phyloP scores from a whole-genome alignment of 2,797 vertebrate genomes.

The Coluber constrictor region DNA sequence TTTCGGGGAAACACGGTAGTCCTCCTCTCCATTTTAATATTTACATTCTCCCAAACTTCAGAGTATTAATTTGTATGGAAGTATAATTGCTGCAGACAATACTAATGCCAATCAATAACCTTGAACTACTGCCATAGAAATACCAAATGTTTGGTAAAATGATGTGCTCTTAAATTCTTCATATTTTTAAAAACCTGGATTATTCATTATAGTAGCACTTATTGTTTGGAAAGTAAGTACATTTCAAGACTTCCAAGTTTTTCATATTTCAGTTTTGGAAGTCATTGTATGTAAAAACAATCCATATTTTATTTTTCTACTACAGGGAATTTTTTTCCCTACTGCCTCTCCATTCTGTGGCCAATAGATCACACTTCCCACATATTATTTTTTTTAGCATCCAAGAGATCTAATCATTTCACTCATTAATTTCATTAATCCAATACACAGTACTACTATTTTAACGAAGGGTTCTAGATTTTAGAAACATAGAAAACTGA shows the following conservation, averaged over 20 bases:
- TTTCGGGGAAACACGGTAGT: neutral
- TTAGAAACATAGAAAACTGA: neutral
- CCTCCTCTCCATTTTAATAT: neutral
- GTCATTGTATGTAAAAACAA: neutral
- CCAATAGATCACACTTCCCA: neutral
- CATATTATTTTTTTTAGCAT: neutral
- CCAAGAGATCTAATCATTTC: rapidly evolving
- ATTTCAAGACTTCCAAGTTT: neutral
- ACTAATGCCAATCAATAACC: neutral
- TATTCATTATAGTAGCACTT: neutral
- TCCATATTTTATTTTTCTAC: neutral
- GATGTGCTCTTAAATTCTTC: neutral
- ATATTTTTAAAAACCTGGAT: neutral
- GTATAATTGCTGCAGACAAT: neutral
- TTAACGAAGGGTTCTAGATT: neutral
- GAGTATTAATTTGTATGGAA: neutral
- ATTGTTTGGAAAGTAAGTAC: neutral
- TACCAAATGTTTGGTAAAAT: conserved; percentile 16
- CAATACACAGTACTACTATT: neutral
- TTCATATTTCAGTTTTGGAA: neutral
- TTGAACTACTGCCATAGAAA: neutral
- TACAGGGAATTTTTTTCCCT: neutral
- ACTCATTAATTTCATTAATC: neutral
- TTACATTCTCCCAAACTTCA: neutral
- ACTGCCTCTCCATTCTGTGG: neutral